A percentile compares a stretch with the other conserved stretches of the same genome.
These are phyloP conservation scores for Nipponacmea schrenckii DNA, from an alignment of 2,888 invertebrate species.

Conservation along the genomic window DNA sequence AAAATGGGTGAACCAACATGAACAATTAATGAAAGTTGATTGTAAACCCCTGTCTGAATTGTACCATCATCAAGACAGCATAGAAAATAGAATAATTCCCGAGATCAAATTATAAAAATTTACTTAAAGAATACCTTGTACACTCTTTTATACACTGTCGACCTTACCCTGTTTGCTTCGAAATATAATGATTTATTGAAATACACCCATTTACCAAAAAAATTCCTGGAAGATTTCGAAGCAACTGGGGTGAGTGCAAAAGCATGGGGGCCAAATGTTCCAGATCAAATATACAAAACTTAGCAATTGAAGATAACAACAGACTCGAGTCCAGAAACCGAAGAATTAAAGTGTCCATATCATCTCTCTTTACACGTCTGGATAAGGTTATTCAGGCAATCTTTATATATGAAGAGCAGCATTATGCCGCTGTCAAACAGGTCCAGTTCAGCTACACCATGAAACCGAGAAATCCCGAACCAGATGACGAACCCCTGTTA, in stretches of 20 bases:
- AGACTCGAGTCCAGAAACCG: background rate
- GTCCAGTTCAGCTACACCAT: background rate
- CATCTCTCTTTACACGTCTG: background rate
- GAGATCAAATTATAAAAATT: no score
- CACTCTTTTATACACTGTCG: background rate
- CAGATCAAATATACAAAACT: background rate
- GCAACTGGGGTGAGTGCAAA: conserved; percentile 1
- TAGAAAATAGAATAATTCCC: no score
- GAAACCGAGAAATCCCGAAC: background rate
- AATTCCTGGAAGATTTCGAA: background rate
- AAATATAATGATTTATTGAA: background rate
- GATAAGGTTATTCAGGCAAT: background rate
- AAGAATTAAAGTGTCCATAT: background rate
- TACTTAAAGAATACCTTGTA: no score
- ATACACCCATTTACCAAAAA: background rate
- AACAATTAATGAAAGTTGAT: background rate
- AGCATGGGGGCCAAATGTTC: background rate
- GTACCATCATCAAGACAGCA: no score
- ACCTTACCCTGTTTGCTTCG: background rate
- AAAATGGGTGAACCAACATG: background rate
- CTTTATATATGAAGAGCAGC: background rate
- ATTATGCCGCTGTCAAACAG: background rate
- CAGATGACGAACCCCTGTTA: background rate
- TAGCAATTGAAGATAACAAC: background rate
- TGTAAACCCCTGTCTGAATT: background rate